These are phyloP conservation scores for Achlya flavicornis DNA, from an alignment of 2,888 invertebrate species.

Conservation along the genomic window DNA sequence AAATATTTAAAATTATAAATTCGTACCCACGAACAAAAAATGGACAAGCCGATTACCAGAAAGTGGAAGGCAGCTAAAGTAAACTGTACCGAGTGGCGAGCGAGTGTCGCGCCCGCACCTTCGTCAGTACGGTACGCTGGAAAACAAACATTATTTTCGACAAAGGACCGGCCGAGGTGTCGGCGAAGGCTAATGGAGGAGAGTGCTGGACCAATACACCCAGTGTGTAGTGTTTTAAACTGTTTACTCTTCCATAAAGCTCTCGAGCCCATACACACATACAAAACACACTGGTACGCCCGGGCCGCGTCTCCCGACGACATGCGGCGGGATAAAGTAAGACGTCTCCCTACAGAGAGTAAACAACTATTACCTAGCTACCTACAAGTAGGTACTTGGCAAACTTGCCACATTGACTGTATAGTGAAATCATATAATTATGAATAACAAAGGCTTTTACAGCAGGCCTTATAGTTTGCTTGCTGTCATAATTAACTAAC, in stretches of 20 bases:
- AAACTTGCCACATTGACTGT: background rate
- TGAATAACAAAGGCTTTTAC: background rate
- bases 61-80: constrained; percentile 56
- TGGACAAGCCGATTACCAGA: constrained; percentile 57
- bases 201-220: constrained; percentile 81
- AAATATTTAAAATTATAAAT: background rate
- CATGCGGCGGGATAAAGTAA: constrained; percentile 42
- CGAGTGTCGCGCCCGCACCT: constrained; percentile 73
- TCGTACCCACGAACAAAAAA: constrained; percentile 6
- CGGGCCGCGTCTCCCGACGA: constrained; percentile 43
- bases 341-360: constrained; percentile 48
- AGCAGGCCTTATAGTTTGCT: background rate
- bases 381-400: constrained; percentile 17
- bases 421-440: background rate
- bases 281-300: constrained; percentile 43
- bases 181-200: constrained; percentile 78
- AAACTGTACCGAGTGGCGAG: constrained; percentile 65
- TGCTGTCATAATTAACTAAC: too few species aligned
- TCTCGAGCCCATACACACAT: constrained; percentile 61
- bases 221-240: constrained; percentile 82
- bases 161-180: constrained; percentile 76
- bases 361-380: constrained; percentile 51
- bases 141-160: constrained; percentile 75
- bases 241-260: constrained; percentile 83
- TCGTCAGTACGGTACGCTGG: constrained; percentile 43